Percentiles rank a stretch among this genome's conserved stretches.
phyloP scores from a whole-genome alignment of 53 echinoderm and acorn worm genomes.

The Apostichopus leukothele region DNA sequence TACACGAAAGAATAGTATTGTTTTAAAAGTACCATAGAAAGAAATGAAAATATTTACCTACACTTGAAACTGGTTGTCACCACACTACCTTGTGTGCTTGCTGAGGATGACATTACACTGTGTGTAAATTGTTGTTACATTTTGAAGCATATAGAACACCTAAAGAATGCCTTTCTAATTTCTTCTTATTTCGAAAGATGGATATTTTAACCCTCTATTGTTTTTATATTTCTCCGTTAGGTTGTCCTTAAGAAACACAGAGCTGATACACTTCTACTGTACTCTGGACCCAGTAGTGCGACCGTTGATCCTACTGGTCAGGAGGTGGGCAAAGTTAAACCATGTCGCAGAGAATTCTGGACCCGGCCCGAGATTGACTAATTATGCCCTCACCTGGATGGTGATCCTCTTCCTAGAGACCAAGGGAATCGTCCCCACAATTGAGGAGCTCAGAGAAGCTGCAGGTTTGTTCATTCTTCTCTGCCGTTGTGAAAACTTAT shows the following conservation, averaged over 20 bases:
- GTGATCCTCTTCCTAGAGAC: constrained; percentile 77
- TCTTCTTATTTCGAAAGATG: too few relatives aligned
- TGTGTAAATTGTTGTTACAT: too few relatives aligned
- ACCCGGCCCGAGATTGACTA: constrained; percentile 86
- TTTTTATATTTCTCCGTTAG: constrained; percentile 18
- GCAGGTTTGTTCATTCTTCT: constrained; percentile 1
- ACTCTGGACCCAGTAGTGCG: constrained; percentile 56
- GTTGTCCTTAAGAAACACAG: constrained; percentile 83
- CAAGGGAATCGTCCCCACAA: constrained; percentile 63
- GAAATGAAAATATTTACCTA: too few relatives aligned
- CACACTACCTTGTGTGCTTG: too few relatives aligned
- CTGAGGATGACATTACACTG: too few relatives aligned
- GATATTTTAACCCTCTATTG: too few relatives aligned
- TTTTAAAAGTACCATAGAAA: too few relatives aligned
- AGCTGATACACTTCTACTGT: constrained; percentile 86
- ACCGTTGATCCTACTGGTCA: constrained; percentile 70
- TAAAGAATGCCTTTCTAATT: too few relatives aligned
- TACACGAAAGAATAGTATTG: too few relatives aligned
- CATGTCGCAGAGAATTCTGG: constrained; percentile 77
- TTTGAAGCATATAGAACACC: too few relatives aligned
- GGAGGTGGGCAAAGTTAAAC: constrained; percentile 77
- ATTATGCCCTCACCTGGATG: constrained; percentile 89
- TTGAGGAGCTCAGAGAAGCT: constrained; percentile 52
- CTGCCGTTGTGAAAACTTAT: too few relatives aligned
- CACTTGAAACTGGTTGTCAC: too few relatives aligned